Base-by-base conservation (phyloP, 2,113 vertebrate species). In the Mirounga angustirostris region DNA sequence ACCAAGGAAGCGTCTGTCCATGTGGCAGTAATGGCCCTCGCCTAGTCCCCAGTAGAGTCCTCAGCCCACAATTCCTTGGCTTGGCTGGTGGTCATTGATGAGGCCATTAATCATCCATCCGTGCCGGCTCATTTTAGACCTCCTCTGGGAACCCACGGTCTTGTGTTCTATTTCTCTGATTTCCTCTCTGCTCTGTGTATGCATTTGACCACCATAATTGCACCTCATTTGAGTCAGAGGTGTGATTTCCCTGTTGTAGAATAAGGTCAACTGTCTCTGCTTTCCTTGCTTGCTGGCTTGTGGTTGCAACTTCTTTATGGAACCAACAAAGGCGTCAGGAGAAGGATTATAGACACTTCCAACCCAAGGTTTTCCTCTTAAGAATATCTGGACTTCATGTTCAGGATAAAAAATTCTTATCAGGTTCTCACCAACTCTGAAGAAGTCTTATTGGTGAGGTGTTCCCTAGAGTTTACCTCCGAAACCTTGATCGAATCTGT, bases 1-100 rank as follows among this genome's bases (percentile, higher is more conserved):
- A 76, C 81, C 61, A 52, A 93, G 95, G 95, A 97, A 91, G 18
- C 33, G 26, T 88, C 96, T 88, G 59, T 90, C 84, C 83, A 63
- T 58, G 19, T 80, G 97, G 89, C 97, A 40, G 50, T 36, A 86
- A 97, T 50, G 58, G 79, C 92, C 95, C 92, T 86, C 67, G 78
- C 65, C 52, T 0, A 50, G 86, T 81, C 46, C 56, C 95, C 46
- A 80, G 92, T 91, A 85, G 56, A 84, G 8, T 73, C 59, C 11
- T 43, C 13, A 22, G 54, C 3, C 43, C 50, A 33, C 3, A 67
- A 63, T 90, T 97, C 89, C 52, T 28, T 46, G 56, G 61, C 79
- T 87, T 83, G 96, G 54, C 46, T 43, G 0, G 74, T 73, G 67
- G 93, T 50, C 63, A 71, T 40, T 0, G 22, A 94, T 90, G 91